Base-by-base conservation (phyloP, 1,140 invertebrate genomes). In the Spodoptera frugiperda region DNA sequence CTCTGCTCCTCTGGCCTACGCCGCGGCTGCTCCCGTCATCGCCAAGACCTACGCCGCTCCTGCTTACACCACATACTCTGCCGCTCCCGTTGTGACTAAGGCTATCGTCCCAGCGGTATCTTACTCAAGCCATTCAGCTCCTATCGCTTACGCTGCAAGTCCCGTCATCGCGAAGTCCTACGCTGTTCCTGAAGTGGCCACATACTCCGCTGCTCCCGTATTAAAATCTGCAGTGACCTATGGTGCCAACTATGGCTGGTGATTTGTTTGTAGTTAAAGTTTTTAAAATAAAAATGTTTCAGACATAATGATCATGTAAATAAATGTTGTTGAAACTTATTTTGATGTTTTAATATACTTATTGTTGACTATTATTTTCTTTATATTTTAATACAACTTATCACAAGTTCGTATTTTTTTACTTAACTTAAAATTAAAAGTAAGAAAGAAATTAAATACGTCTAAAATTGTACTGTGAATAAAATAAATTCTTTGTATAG, bases 161-260 rank as follows among this genome's bases (percentile, higher is more conserved):
- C 33, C 33, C 33, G 33, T 39, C 5, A 10, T 39, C 8, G 9
- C 33, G 8, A 61, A 61, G 57, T 70, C 17, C 72, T 80, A 78
- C 65, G 76, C 77, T 12, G 77, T 76, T 14, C 74, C 85, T 25
- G 79, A 81, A 12, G 25, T 80, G 9, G 73, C 83, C 3, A 78
- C 80, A 54, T 87, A 84, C 59, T 78, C 84, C 33, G 82, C 63
- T 53, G 74, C 71, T 30, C 77, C 77, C 53, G 49, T 72, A 3
- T 10, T 77, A n/a, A 77, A 77, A 21, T 70, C 75, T 11, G 78
- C 77, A 15, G 70, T 77, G 25, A 61, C 78, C 3, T 83, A 78
- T 25, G 83, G 82, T 8, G 83, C 82, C 55, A 77, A 67, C 49
- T 86, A 86, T 71, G 85, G 84, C 15, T 87, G 84, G 86, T 84